Evolutionary conservation across 2,888 invertebrate species (phyloP), one percentile per base, ranked within the genome.

Genomic region (Pheosia tremula): DNA sequence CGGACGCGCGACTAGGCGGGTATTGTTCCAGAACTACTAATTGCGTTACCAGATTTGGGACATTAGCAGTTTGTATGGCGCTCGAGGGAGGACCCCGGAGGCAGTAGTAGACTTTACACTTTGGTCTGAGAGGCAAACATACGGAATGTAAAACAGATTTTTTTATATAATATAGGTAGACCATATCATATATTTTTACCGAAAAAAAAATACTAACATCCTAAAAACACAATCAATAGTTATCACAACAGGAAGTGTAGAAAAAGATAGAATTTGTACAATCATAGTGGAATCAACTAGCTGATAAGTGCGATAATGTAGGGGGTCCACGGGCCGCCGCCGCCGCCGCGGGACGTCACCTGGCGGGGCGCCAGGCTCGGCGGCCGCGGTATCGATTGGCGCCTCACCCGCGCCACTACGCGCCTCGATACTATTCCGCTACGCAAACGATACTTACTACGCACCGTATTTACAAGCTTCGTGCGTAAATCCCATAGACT

Each of bases 21-120:
- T 39, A 39, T 13, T 38, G 37, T n/a, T 38, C 39, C n/a, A n/a
- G 13, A 38, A 39, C 39, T 39, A 39, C 55, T 55, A 55, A 55
- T 55, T 55, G 39, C 39, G 37, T 39, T 55, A 55, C 37, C 13
- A 55, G 39, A 39, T 39, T 55, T n/a, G n/a, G 39, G 39, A n/a
- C 54, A n/a, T n/a, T 47, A 47, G 47, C 47, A 47, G 47, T 47
- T 47, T 47, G 11, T n/a, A 11, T 9, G n/a, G 47, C n/a, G 47
- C 47, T 43, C 43, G 43, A 43, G 43, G 8, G 43, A 1, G 43
- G 9, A 4, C 3, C 47, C 10, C 45, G 45, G 45, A 45, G 45
- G 45, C 10, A 10, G 0, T 45, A 10, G 6, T 45, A 4, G 11
- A 45, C 10, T 5, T 47, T 43, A 43, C 47, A 47, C 47, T 24